These are phyloP conservation scores for Myripristis murdjan DNA, from an alignment of 2,797 vertebrate species.

Conservation along the genomic window DNA sequence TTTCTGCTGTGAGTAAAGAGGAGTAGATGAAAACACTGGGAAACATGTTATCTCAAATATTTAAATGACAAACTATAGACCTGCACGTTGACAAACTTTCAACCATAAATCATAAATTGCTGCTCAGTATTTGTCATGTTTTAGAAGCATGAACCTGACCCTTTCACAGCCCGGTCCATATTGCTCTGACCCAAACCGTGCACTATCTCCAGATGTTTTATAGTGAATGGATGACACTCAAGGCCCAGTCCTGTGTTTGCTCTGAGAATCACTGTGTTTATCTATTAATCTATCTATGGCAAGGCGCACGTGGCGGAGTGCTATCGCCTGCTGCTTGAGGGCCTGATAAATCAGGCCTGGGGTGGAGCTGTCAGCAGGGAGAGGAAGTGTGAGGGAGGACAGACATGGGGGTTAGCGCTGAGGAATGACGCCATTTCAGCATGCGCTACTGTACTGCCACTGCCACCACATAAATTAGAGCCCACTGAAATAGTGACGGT, in stretches of 20 bases:
- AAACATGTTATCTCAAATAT: neutral
- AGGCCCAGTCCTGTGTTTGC: conserved; percentile 59
- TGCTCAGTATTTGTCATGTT: conserved; percentile 18
- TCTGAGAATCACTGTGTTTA: conserved; percentile 69
- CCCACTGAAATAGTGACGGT: conserved; percentile 68
- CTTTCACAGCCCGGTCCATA: conserved; percentile 19
- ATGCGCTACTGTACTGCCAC: conserved; percentile 69
- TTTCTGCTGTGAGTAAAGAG: neutral
- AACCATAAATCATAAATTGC: conserved; percentile 14
- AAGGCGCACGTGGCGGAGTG: conserved; percentile 54
- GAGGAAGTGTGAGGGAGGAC: conserved; percentile 69
- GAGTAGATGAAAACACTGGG: neutral
- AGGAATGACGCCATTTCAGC: conserved; percentile 84
- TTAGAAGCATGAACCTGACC: conserved; percentile 49
- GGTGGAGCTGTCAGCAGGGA: conserved; percentile 67
- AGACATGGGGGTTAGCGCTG: conserved; percentile 70
- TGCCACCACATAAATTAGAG: conserved; percentile 83
- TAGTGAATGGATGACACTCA: conserved; percentile 44
- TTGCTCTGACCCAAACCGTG: conserved; percentile 49
- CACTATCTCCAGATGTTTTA: conserved; percentile 43
- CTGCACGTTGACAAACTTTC: neutral
- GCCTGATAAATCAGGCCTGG: conserved; percentile 81
- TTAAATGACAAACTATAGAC: conserved; percentile 14
- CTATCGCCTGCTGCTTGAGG: conserved; percentile 68
- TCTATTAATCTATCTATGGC: conserved; percentile 74